Base-by-base conservation (phyloP, 2,888 invertebrate species). In the Pollenia griseotomentosa region DNA sequence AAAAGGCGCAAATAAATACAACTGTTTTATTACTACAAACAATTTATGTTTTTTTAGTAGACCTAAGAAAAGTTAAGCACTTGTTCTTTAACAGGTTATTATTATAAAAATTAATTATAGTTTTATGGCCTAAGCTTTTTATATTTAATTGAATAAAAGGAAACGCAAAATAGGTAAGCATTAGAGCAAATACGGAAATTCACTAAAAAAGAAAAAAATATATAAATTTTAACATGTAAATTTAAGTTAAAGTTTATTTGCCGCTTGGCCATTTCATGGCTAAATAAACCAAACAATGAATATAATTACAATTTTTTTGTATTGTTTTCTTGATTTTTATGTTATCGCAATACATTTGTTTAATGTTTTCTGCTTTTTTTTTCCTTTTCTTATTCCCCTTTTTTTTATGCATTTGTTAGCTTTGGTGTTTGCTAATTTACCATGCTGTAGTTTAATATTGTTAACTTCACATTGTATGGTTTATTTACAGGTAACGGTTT, bases 261-360 rank as follows among this genome's bases (percentile, higher is more conserved):
- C 33, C 51, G n/a, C 19, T 83, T 61, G 59, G n/a, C 59, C 61
- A 83, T 86, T 86, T 83, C 61, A 66, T 44, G 80, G 71, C 12
- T 71, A 71, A 77, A 73, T 70, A 71, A 77, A 71, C 53, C 23
- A 59, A 80, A 66, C 48, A 77, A 77, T 57, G 61, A 42, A 46
- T 61, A 40, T 57, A 66, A 66, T 23, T 42, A 51, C n/a, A 68
- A 65, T 53, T 73, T 68, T 53, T 59, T 68, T 55, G 42, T 48
- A 44, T 42, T 33, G 40, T 33, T 57, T 63, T 44, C 66, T 42
- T 65, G 68, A 16, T 48, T 48, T 6, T 8, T 78, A 11, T 78
- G n/a, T 59, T 75, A 55, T 6, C 40, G 19, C 59, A 33, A 44
- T 55, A 55, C 65, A 55, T 33, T 33, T 33, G 33, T 33, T 33